Evolutionary conservation across 2,113 vertebrate species (phyloP).

Genomic region (Pipa parva): DNA sequence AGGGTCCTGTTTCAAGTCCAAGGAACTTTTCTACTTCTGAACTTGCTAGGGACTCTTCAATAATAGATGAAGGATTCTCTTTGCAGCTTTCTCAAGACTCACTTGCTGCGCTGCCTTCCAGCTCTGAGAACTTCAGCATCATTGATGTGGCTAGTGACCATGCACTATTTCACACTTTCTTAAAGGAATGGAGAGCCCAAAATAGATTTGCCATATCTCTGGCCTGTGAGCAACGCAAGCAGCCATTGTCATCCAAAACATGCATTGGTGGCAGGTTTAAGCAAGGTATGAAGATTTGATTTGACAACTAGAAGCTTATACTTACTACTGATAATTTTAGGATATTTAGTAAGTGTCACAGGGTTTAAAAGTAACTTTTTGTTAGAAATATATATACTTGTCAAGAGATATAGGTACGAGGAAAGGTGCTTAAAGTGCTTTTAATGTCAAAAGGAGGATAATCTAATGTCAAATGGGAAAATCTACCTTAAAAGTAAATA

Average conservation of each 20-base stretch:
- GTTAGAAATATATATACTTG: no score
- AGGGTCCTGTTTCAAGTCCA: slow-evolving; percentile 12
- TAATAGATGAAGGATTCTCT: slow-evolving; percentile 59
- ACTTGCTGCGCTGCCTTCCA: slow-evolving; percentile 51
- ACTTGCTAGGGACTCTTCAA: slow-evolving; percentile 44
- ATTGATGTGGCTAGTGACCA: slow-evolving; percentile 87
- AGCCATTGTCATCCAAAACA: slow-evolving; percentile 52
- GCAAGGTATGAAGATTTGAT: slow-evolving; percentile 70
- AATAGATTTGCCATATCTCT: slow-evolving; percentile 76
- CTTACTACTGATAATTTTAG: not conserved
- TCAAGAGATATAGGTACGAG: no score
- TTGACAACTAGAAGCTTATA: not conserved
- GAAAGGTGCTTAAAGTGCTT: no score
- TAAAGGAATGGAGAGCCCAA: slow-evolving; percentile 83
- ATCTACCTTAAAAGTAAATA: no score
- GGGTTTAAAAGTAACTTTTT: no score
- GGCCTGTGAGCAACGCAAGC: slow-evolving; percentile 74
- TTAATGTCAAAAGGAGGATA: no score
- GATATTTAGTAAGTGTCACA: no score
- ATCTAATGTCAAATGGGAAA: no score
- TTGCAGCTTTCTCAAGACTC: slow-evolving; percentile 74
- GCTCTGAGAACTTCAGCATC: slow-evolving; percentile 73
- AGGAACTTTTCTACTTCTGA: slow-evolving; percentile 16
- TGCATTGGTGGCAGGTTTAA: slow-evolving; percentile 71
- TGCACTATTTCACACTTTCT: slow-evolving; percentile 81